Conservation (phyloP, 2,797 vertebrate genomes). For the Typhlichthys eigenmanni region DNA sequence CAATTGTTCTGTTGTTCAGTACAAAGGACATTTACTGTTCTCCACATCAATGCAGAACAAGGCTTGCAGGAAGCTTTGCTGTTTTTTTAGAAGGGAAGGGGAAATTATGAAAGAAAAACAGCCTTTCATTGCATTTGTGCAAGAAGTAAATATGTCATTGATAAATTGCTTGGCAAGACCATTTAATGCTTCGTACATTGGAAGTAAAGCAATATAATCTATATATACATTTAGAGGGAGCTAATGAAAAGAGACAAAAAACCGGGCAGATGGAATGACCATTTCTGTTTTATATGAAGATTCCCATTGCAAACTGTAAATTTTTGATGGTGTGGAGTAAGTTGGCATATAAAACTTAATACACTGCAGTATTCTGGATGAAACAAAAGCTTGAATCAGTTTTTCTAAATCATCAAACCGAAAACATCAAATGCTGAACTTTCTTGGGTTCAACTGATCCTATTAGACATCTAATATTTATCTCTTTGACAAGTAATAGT, state of each 20-base stretch:
- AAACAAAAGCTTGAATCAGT: neutral
- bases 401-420: neutral
- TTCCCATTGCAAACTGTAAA: neutral
- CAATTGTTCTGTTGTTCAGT: too few species aligned
- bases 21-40: too few species aligned
- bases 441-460: neutral
- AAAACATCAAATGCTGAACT: neutral
- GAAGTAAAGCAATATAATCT: neutral
- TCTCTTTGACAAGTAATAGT: neutral
- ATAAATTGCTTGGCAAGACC: too few species aligned
- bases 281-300: neutral
- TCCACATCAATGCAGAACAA: too few species aligned
- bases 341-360: too few species aligned
- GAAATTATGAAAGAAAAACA: too few species aligned
- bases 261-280: neutral
- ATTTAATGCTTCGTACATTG: neutral
- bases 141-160: too few species aligned
- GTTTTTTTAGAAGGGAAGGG: too few species aligned
- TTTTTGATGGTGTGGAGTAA: neutral
- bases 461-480: neutral
- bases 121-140: too few species aligned
- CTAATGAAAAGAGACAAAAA: neutral
- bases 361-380: neutral
- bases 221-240: conserved; percentile 1
- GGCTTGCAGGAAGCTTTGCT: too few species aligned